Percentiles rank a stretch among this genome's conserved stretches.
Conservation (phyloP, 2,888 invertebrate genomes). For the Tortrix viridana region DNA sequence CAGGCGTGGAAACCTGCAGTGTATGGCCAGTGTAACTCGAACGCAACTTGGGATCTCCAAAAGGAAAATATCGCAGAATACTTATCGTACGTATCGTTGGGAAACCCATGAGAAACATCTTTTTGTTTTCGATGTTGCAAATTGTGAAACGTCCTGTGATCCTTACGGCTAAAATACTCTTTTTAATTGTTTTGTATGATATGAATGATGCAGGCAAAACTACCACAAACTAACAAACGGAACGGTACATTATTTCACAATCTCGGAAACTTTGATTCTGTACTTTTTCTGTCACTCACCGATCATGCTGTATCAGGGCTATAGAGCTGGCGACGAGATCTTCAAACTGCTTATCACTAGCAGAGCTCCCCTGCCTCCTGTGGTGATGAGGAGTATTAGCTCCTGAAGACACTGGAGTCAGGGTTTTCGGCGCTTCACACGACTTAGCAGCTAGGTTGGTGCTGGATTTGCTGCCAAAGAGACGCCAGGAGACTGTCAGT, state of each 20-base stretch:
- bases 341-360: slow-evolving; percentile 82
- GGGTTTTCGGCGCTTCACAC: slow-evolving; percentile 63
- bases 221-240: no score
- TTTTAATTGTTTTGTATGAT: no score
- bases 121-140: not conserved
- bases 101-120: no score
- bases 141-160: not conserved
- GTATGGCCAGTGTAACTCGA: no score
- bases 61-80: slow-evolving; percentile 16
- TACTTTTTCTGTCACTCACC: slow-evolving; percentile 67
- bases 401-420: slow-evolving; percentile 68
- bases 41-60: not conserved
- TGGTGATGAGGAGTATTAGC: slow-evolving; percentile 75
- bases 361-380: slow-evolving; percentile 76
- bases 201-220: no score
- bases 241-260: no score
- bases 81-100: not conserved
- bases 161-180: no score
- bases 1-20: no score
- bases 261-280: no score
- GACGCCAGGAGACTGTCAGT: slow-evolving; percentile 63
- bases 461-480: slow-evolving; percentile 75
- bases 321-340: slow-evolving; percentile 88
- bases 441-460: slow-evolving; percentile 64
- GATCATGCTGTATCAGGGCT: slow-evolving; percentile 88